These are phyloP conservation scores for Yponomeuta sedellus DNA, from an alignment of 2,888 invertebrate species.

Conservation along the genomic window DNA sequence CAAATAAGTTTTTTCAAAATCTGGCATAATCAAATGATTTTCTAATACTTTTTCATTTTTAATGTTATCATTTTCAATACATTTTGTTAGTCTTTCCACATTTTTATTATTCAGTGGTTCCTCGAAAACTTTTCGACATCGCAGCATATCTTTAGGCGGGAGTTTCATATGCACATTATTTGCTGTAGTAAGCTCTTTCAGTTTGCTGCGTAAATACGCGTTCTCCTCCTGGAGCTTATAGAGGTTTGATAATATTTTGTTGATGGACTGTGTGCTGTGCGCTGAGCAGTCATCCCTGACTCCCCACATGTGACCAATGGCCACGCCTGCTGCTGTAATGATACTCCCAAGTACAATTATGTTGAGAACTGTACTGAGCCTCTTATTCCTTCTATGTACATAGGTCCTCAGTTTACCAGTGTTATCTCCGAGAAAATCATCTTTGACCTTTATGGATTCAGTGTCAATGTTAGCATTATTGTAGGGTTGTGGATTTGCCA, in stretches of 20 bases:
- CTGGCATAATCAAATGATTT: conserved; percentile 33
- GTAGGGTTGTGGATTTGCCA: conserved; percentile 26
- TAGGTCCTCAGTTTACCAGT: conserved; percentile 61
- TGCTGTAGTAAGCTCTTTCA: conserved; percentile 53
- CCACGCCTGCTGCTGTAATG: conserved; percentile 67
- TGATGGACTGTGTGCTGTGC: conserved; percentile 55
- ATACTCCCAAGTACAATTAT: conserved; percentile 68
- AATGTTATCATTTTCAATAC: conserved; percentile 44
- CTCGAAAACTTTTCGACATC: conserved; percentile 64
- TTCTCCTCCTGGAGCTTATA: conserved; percentile 72
- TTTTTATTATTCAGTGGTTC: conserved; percentile 52
- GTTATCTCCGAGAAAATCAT: conserved; percentile 50
- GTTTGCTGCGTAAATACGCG: conserved; percentile 55
- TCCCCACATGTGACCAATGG: conserved; percentile 72
- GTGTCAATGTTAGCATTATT: conserved; percentile 21
- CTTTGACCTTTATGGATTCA: conserved; percentile 40
- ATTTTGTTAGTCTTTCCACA: conserved; percentile 47
- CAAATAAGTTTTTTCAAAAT: conserved; percentile 51
- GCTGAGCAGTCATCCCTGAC: conserved; percentile 60
- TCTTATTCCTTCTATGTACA: conserved; percentile 66
- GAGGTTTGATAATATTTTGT: conserved; percentile 65
- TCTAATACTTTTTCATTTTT: conserved; percentile 31
- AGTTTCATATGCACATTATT: conserved; percentile 25
- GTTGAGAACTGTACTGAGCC: conserved; percentile 63
- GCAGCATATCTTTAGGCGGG: conserved; percentile 40